A percentile compares a stretch with the other conserved stretches of the same genome.
phyloP scores from a whole-genome alignment of 1,140 invertebrate species.

The Dendroctonus valens region DNA sequence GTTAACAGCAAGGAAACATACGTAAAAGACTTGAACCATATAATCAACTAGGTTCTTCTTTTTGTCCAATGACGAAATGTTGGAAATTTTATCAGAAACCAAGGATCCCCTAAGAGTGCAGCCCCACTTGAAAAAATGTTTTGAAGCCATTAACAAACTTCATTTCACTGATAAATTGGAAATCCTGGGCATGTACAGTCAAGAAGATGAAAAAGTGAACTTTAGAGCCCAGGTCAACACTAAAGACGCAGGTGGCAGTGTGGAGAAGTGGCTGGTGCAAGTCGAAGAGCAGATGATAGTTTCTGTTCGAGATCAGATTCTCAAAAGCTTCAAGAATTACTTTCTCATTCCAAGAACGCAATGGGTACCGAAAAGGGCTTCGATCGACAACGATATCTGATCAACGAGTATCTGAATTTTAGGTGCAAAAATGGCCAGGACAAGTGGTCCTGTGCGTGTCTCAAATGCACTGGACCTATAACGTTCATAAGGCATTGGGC shows the following conservation, averaged over 20 bases:
- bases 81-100: conserved; percentile 91
- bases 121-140: conserved; percentile 90
- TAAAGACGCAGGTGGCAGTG: conserved; percentile 76
- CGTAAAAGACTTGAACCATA: too few species aligned
- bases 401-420: neutral
- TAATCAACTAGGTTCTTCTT: conserved; percentile 90
- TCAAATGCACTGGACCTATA: conserved; percentile 85
- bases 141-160: conserved; percentile 73
- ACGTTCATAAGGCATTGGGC: conserved; percentile 69
- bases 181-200: conserved; percentile 82
- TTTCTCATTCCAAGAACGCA: conserved; percentile 60
- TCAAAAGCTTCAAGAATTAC: conserved; percentile 71
- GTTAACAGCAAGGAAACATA: neutral
- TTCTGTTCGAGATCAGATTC: conserved; percentile 70
- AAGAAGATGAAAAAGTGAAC: conserved; percentile 77
- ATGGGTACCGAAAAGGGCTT: too few species aligned
- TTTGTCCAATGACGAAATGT: conserved; percentile 92
- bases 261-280: conserved; percentile 90
- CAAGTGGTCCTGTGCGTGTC: conserved; percentile 86
- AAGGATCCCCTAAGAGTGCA: conserved; percentile 87
- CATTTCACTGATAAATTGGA: conserved; percentile 75
- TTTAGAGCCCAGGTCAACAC: conserved; percentile 73
- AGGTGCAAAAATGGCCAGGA: conserved; percentile 71
- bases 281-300: conserved; percentile 80
- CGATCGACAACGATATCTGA: too few species aligned